These are phyloP conservation scores for Macrophya annulata DNA, from an alignment of 2,888 invertebrate species.

Conservation along the genomic window DNA sequence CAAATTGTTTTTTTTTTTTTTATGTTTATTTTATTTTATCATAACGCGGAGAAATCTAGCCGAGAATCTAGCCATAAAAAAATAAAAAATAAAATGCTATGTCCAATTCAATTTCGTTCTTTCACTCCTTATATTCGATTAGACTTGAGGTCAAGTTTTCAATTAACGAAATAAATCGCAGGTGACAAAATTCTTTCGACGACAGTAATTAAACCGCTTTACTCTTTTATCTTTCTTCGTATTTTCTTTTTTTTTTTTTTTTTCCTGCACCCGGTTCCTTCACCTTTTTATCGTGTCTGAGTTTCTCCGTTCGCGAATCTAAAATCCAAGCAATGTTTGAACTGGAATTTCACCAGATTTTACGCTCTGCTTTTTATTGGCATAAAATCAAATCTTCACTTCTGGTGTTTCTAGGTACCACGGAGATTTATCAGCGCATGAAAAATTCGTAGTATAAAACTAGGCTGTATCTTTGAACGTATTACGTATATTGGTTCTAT, in stretches of 20 bases:
- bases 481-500: background rate
- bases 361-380: slow-evolving; percentile 43
- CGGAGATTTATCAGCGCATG: slow-evolving; percentile 31
- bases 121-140: background rate
- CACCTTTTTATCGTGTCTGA: background rate
- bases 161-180: slow-evolving; percentile 10
- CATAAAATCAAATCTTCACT: slow-evolving; percentile 37
- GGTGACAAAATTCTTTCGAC: background rate
- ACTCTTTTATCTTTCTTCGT: background rate
- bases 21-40: too few relatives aligned
- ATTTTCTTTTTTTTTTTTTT: background rate
- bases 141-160: slow-evolving; percentile 10
- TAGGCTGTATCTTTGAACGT: background rate
- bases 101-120: slow-evolving; percentile 4
- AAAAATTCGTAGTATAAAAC: slow-evolving; percentile 18
- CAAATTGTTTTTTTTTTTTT: too few relatives aligned
- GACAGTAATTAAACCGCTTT: slow-evolving; percentile 32
- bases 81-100: background rate
- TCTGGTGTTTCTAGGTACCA: too few relatives aligned
- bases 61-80: background rate
- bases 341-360: slow-evolving; percentile 16
- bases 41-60: background rate
- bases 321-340: slow-evolving; percentile 12
- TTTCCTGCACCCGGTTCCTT: background rate
- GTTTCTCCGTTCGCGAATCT: background rate